phyloP scores from a whole-genome alignment of 2,888 invertebrate genomes.

The Criorhina ranunculi region DNA sequence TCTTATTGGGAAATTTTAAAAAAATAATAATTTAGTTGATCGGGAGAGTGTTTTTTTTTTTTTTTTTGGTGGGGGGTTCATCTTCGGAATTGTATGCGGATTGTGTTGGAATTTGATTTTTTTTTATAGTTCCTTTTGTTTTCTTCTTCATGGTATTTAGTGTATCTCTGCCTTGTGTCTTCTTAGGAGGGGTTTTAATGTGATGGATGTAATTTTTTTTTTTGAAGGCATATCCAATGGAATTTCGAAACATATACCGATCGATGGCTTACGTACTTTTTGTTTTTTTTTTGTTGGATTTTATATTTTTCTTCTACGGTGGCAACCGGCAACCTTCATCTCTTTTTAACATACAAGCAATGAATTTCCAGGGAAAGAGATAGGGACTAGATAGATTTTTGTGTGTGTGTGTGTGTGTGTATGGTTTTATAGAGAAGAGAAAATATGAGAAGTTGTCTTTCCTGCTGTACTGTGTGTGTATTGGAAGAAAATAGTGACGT shows the following conservation, averaged over 20 bases:
- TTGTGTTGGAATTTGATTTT: conserved; percentile 52
- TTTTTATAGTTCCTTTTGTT: neutral
- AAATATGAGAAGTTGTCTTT: conserved; percentile 45
- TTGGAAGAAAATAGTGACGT: conserved; percentile 71
- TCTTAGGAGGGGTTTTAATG: conserved; percentile 9
- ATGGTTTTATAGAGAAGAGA: conserved; percentile 56
- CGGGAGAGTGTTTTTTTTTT: conserved; percentile 1
- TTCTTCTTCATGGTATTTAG: conserved; percentile 8
- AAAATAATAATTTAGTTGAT: conserved; percentile 1
- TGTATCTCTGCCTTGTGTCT: conserved; percentile 5
- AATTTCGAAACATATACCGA: conserved; percentile 71
- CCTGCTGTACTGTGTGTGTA: conserved; percentile 10
- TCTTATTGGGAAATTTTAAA: conserved; percentile 27
- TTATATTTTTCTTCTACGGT: conserved; percentile 38
- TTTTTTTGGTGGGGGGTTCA: too few species aligned
- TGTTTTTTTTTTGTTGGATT: conserved; percentile 25
- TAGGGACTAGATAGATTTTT: conserved; percentile 60
- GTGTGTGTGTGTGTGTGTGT: conserved; percentile 34
- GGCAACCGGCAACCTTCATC: conserved; percentile 74
- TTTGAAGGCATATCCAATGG: conserved; percentile 45
- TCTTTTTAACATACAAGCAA: conserved; percentile 64
- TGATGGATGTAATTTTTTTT: conserved; percentile 11
- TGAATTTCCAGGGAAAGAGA: conserved; percentile 73
- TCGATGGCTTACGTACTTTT: conserved; percentile 71
- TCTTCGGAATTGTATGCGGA: conserved; percentile 13